A percentile compares a stretch with the other conserved stretches of the same genome.
Conservation (phyloP, 2,797 vertebrate species). For the Callimico goeldii region DNA sequence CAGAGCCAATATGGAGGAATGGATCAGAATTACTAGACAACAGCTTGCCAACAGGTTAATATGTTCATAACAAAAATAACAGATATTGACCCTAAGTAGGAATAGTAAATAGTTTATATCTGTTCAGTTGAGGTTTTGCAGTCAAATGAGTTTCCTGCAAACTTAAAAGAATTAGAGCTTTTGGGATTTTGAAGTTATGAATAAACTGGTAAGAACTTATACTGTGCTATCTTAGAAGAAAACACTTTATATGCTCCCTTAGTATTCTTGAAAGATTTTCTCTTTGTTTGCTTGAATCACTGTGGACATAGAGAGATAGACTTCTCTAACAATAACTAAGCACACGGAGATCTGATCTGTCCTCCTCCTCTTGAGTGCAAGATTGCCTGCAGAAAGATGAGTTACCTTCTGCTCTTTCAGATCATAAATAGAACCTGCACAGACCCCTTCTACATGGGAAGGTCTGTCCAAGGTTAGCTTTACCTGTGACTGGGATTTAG, state of each 20-base stretch:
- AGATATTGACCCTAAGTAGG: not conserved
- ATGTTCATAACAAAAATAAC: not conserved
- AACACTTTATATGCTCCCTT: not conserved
- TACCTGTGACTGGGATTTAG: not conserved
- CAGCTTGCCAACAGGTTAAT: not conserved
- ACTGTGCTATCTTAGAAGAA: not conserved
- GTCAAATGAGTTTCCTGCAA: not conserved
- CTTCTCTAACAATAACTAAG: not conserved
- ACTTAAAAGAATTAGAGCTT: not conserved
- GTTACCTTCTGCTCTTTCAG: not conserved
- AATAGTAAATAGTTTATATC: not conserved
- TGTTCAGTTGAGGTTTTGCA: not conserved
- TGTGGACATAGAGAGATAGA: not conserved
- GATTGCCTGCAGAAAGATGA: not conserved
- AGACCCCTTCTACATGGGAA: not conserved
- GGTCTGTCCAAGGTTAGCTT: not conserved
- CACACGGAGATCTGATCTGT: not conserved
- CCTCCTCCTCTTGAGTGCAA: not conserved
- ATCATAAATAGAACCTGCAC: rapidly evolving
- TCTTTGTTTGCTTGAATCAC: not conserved
- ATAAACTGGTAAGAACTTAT: not conserved
- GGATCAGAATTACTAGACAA: not conserved
- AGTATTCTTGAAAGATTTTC: not conserved
- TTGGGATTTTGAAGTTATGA: not conserved
- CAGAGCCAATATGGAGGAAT: not conserved